Conservation (phyloP, 2,113 vertebrate species). For the Entomyzon cyanotis region DNA sequence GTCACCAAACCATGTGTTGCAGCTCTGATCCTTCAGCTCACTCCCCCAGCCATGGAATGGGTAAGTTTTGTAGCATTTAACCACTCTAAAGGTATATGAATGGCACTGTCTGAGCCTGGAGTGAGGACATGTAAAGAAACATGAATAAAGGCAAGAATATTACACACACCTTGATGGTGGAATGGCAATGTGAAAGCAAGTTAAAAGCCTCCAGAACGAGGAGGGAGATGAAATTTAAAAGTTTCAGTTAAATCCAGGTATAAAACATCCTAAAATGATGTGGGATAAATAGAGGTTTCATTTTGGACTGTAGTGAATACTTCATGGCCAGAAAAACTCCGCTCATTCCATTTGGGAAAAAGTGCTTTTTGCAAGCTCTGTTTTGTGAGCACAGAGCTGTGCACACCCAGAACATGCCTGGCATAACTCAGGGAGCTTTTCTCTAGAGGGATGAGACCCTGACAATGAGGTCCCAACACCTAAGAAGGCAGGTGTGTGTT, state of each 20-base stretch:
- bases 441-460: neutral
- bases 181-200: rapidly evolving
- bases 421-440: too few species aligned
- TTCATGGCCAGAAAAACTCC: neutral
- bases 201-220: neutral
- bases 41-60: neutral
- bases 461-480: neutral
- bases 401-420: neutral
- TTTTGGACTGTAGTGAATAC: neutral
- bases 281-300: neutral
- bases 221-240: neutral
- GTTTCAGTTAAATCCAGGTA: neutral
- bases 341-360: neutral
- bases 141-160: neutral
- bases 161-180: rapidly evolving
- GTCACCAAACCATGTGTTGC: neutral
- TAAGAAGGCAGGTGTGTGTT: neutral
- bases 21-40: neutral
- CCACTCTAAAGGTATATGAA: neutral
- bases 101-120: neutral
- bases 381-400: neutral
- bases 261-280: neutral
- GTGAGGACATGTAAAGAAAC: neutral
- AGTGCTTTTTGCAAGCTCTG: neutral
- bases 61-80: neutral